Conservation (phyloP, 1,140 invertebrate genomes). For the Tetragonula clypearis region DNA sequence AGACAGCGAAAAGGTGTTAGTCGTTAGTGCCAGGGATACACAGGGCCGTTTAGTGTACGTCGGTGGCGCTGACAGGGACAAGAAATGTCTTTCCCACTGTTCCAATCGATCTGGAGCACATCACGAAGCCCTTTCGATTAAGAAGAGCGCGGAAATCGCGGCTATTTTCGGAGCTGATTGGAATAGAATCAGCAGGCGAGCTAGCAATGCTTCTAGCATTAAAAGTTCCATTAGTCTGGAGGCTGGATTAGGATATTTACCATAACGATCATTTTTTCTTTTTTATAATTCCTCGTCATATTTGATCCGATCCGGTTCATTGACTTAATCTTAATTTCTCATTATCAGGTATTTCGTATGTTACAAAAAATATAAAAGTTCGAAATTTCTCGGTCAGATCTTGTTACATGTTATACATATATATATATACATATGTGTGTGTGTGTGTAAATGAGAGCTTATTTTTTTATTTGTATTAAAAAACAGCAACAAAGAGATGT, state of each 20-base stretch:
- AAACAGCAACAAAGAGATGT: not conserved
- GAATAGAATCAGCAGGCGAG: constrained; percentile 69
- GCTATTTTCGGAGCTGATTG: constrained; percentile 86
- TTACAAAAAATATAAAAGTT: not conserved
- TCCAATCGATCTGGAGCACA: constrained; percentile 72
- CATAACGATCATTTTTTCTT: constrained; percentile 57
- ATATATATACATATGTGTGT: not conserved
- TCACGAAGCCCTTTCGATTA: constrained; percentile 90
- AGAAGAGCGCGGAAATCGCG: constrained; percentile 93
- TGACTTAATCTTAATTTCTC: no score
- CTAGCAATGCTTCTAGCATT: constrained; percentile 76
- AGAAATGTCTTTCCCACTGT: constrained; percentile 70
- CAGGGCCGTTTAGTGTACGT: constrained; percentile 83
- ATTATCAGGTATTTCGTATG: not conserved
- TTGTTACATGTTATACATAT: not conserved
- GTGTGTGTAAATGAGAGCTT: not conserved
- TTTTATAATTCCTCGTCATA: not conserved
- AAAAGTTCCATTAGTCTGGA: constrained; percentile 78
- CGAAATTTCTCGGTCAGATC: not conserved
- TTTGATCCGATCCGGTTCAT: not conserved
- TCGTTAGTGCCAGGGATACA: constrained; percentile 83
- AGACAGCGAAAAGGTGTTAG: constrained; percentile 80
- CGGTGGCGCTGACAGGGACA: constrained; percentile 80
- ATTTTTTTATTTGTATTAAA: constrained; percentile 5
- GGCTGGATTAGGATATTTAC: constrained; percentile 79